A percentile compares a stretch with the other conserved stretches of the same genome.
Evolutionary conservation across 2,113 vertebrate species (phyloP).

Genomic region (Ailurus styani): DNA sequence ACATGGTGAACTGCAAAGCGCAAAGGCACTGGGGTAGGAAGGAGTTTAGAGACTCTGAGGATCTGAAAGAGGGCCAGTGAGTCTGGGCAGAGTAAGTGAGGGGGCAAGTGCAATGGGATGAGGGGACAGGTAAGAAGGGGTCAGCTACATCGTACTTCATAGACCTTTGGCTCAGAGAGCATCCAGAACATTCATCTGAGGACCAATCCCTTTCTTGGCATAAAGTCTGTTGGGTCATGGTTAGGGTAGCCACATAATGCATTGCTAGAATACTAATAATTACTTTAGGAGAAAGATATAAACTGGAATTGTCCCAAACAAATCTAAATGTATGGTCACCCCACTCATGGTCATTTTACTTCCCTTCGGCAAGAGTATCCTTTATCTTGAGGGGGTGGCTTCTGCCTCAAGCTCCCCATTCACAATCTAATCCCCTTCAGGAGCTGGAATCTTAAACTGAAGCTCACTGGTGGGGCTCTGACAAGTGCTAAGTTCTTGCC

Average conservation of each 20-base stretch:
- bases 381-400: neutral
- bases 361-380: neutral
- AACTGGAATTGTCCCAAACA: neutral
- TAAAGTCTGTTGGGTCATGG: neutral
- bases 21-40: neutral
- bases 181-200: neutral
- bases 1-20: neutral
- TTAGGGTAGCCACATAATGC: neutral
- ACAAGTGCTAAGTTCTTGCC: neutral
- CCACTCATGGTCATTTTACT: neutral
- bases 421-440: neutral
- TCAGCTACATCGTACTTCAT: neutral
- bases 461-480: neutral
- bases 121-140: neutral
- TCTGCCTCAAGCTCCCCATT: neutral
- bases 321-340: neutral
- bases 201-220: neutral
- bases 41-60: neutral
- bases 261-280: neutral
- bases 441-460: neutral
- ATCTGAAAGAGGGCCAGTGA: neutral
- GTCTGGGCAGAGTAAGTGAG: neutral
- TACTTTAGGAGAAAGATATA: neutral
- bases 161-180: neutral
- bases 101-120: no score